Percentiles rank a stretch among this genome's conserved stretches.
phyloP scores from a whole-genome alignment of 2,797 vertebrate species.

The Onychomys arenicola region DNA sequence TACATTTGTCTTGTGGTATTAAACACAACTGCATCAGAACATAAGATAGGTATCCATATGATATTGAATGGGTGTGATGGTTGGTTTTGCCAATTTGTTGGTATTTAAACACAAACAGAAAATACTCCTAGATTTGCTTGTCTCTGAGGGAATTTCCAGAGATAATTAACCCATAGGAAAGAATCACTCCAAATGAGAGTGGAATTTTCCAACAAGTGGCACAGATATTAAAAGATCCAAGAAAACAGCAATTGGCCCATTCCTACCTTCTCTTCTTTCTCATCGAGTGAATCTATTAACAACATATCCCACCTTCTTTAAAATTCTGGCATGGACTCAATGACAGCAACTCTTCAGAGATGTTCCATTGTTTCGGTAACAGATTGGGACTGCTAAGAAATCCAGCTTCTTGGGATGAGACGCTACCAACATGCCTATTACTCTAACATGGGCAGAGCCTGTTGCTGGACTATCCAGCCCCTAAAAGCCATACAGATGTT shows the following conservation, averaged over 20 bases:
- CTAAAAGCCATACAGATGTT: neutral
- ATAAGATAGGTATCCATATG: neutral
- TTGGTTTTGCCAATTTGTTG: neutral
- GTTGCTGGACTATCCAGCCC: neutral
- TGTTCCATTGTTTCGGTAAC: neutral
- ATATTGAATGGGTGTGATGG: neutral
- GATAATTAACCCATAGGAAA: neutral
- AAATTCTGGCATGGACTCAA: neutral
- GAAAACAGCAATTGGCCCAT: neutral
- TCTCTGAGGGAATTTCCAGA: neutral
- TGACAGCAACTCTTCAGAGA: neutral
- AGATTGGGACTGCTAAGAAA: neutral
- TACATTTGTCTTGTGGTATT: neutral
- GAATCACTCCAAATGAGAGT: neutral
- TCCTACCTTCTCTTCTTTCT: neutral
- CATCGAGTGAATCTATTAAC: neutral
- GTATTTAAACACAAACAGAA: neutral
- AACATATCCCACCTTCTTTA: neutral
- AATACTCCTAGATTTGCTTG: no score
- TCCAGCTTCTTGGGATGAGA: neutral
- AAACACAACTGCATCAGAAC: neutral
- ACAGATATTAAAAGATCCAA: neutral
- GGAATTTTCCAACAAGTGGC: neutral
- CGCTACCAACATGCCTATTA: neutral
- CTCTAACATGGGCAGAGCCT: neutral